Conservation (phyloP, 2,888 invertebrate species). For the Nezara viridula region DNA sequence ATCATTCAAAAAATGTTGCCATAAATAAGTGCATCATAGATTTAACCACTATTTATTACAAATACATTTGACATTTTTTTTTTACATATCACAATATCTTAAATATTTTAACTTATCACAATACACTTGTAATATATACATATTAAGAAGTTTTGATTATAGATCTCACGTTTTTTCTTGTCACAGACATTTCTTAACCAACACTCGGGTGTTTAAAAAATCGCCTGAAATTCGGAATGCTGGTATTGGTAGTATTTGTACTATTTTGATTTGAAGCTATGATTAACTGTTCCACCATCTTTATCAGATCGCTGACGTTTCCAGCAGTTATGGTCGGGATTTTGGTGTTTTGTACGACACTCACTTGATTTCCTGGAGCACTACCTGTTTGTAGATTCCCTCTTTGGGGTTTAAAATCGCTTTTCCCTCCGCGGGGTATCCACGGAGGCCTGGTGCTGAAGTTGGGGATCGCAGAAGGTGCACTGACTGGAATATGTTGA, state of each 20-base stretch:
- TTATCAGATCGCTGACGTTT: not conserved
- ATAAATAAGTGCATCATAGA: not conserved
- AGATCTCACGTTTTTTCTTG: not conserved
- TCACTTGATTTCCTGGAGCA: not conserved
- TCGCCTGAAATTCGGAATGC: not conserved
- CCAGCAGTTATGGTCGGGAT: not conserved
- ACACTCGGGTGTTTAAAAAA: conserved; percentile 16
- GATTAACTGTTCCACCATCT: not conserved
- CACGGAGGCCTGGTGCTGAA: conserved; percentile 13
- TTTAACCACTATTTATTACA: not conserved
- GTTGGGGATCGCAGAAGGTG: not conserved
- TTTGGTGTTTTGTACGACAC: no score
- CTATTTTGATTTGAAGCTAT: not conserved
- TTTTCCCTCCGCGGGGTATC: not conserved
- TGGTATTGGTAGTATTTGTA: not conserved
- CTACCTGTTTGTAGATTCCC: not conserved
- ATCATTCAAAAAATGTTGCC: not conserved
- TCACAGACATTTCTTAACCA: not conserved
- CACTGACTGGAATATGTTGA: not conserved
- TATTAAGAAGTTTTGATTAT: not conserved
- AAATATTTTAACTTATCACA: not conserved
- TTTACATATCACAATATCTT: not conserved
- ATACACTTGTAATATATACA: not conserved
- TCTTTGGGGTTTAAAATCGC: not conserved
- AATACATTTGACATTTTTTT: not conserved